These are phyloP conservation scores for Cosmopolites sordidus DNA, from an alignment of 2,888 invertebrate species.

Conservation along the genomic window DNA sequence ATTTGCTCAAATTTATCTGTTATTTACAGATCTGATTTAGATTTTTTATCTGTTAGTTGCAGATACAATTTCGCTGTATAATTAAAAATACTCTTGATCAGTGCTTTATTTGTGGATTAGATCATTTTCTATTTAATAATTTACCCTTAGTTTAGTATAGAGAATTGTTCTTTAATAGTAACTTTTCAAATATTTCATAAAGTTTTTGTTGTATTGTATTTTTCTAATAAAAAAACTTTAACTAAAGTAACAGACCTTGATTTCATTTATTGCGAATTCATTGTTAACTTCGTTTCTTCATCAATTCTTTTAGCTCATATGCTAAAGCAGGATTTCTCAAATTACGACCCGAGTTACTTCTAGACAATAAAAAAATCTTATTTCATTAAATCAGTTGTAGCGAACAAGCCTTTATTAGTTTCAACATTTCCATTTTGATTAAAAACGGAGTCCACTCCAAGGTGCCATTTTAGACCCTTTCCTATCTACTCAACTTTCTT, in stretches of 20 bases:
- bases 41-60: neutral
- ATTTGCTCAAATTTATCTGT: neutral
- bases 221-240: conserved; percentile 17
- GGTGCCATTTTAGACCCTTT: too few species aligned
- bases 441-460: too few species aligned
- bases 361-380: too few species aligned
- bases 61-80: neutral
- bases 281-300: too few species aligned
- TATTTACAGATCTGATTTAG: neutral
- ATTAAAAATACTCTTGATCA: neutral
- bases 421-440: too few species aligned
- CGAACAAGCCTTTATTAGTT: too few species aligned
- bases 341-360: too few species aligned
- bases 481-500: too few species aligned
- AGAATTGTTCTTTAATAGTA: neutral
- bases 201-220: conserved; percentile 9
- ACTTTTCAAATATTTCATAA: conserved; percentile 10
- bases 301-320: too few species aligned
- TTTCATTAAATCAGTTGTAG: too few species aligned
- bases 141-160: neutral
- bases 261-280: too few species aligned
- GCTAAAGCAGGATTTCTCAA: too few species aligned
- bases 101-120: conserved; percentile 1
- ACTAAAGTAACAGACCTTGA: neutral
- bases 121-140: neutral